Conservation (phyloP, 2,888 invertebrate genomes). For the Cataglyphis livida region DNA sequence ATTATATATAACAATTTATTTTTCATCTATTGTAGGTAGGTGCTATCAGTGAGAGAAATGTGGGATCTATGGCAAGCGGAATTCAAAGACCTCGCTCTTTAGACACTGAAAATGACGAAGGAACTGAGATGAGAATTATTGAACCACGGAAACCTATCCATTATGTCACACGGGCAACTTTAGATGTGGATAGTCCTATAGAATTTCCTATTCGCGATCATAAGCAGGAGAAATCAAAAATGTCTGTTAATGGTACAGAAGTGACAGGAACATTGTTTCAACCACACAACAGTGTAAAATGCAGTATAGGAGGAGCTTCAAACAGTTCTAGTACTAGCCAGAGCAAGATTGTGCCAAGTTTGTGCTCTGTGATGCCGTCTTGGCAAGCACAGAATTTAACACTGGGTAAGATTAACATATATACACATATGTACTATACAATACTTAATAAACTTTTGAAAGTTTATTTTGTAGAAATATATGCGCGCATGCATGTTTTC, state of each 20-base stretch:
- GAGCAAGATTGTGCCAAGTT: constrained; percentile 79
- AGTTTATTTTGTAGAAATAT: constrained; percentile 12
- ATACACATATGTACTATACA: not conserved
- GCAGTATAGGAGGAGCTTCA: constrained; percentile 78
- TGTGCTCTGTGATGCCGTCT: constrained; percentile 81
- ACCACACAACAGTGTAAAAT: constrained; percentile 82
- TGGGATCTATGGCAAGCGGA: constrained; percentile 77
- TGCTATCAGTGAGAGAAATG: constrained; percentile 79
- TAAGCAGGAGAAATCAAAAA: constrained; percentile 82
- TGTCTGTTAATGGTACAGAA: constrained; percentile 79
- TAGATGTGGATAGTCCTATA: constrained; percentile 83
- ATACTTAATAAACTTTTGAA: constrained; percentile 17
- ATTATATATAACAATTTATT: not conserved
- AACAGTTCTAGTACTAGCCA: constrained; percentile 77
- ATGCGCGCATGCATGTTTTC: constrained; percentile 7
- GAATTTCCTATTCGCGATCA: constrained; percentile 83
- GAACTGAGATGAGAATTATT: constrained; percentile 85
- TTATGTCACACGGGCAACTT: constrained; percentile 81
- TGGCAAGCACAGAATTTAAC: constrained; percentile 81
- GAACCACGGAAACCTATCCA: constrained; percentile 82
- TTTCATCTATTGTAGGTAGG: constrained; percentile 72
- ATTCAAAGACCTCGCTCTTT: constrained; percentile 79
- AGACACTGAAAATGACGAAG: constrained; percentile 83
- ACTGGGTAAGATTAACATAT: constrained; percentile 77
- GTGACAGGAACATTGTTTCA: constrained; percentile 76